Evolutionary conservation across 2,888 invertebrate species (phyloP).

Genomic region (Lagria hirta): DNA sequence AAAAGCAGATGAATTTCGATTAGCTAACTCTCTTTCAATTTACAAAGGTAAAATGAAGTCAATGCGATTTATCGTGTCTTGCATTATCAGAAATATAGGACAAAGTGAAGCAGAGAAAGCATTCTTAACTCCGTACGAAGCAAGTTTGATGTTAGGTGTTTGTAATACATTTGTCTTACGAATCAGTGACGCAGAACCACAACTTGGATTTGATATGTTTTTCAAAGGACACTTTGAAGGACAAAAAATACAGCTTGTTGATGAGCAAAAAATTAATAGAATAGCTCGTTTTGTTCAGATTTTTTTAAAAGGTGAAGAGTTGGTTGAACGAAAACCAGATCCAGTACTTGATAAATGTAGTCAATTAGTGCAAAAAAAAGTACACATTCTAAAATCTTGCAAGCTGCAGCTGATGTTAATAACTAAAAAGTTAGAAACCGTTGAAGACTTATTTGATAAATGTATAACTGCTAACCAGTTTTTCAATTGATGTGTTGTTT

Average conservation of each 20-base stretch:
- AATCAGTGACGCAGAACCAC: constrained; percentile 28
- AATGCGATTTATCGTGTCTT: constrained; percentile 34
- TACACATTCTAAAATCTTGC: too few species aligned
- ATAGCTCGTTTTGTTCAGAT: constrained; percentile 5
- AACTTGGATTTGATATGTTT: too few species aligned
- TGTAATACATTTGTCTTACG: constrained; percentile 24
- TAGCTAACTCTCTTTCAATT: constrained; percentile 34
- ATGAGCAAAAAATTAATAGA: constrained; percentile 23
- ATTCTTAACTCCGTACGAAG: constrained; percentile 31
- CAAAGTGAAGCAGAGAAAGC: constrained; percentile 6
- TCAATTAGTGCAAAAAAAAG: too few species aligned
- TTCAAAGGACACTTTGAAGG: constrained; percentile 28
- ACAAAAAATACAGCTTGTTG: constrained; percentile 31
- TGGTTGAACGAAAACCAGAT: too few species aligned
- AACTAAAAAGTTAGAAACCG: too few species aligned
- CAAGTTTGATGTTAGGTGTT: constrained; percentile 30
- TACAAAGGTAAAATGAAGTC: constrained; percentile 30
- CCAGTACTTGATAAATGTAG: too few species aligned
- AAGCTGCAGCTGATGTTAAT: too few species aligned
- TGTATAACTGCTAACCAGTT: too few species aligned
- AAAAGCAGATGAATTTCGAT: constrained; percentile 35
- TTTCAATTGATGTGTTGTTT: too few species aligned
- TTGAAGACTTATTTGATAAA: too few species aligned
- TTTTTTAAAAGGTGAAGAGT: constrained; percentile 3
- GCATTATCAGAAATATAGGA: constrained; percentile 32